Evolutionary conservation across 2,113 vertebrate species (phyloP).

Genomic region (Onychostruthus taczanowskii): DNA sequence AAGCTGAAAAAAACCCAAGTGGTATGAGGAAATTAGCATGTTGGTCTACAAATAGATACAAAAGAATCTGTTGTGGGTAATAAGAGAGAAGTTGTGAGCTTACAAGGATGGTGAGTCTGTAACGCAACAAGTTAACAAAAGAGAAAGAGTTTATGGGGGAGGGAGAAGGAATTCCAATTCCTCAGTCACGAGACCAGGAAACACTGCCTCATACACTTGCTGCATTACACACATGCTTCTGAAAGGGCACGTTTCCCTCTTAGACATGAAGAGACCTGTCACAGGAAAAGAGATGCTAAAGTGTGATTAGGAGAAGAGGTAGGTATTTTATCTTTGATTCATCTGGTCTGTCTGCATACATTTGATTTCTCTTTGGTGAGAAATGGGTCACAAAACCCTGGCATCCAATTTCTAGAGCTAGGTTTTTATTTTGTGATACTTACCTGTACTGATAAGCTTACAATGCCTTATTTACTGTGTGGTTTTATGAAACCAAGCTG

Average conservation of each 20-base stretch:
- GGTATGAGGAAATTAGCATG: not conserved
- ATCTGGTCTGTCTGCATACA: not conserved
- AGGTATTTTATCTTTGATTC: not conserved
- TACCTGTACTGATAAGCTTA: not conserved
- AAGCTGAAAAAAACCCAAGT: not conserved
- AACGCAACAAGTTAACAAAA: not conserved
- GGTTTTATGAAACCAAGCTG: not conserved
- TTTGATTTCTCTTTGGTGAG: not conserved
- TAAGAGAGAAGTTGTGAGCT: not conserved
- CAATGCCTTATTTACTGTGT: not conserved
- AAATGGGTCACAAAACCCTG: not conserved
- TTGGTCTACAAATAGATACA: not conserved
- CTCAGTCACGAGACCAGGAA: not conserved
- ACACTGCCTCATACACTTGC: not conserved
- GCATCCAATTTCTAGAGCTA: not conserved
- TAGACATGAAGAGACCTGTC: not conserved
- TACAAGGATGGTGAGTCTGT: not conserved
- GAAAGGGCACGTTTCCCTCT: not conserved
- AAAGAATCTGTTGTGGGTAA: not conserved
- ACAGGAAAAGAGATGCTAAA: not conserved
- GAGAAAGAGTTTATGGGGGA: constrained; percentile 9
- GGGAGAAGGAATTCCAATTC: constrained; percentile 40
- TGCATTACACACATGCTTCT: not conserved
- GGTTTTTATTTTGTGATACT: not conserved
- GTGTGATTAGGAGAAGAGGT: not conserved